Conservation (phyloP, 2,888 invertebrate genomes). For the Ochropleura leucogaster region DNA sequence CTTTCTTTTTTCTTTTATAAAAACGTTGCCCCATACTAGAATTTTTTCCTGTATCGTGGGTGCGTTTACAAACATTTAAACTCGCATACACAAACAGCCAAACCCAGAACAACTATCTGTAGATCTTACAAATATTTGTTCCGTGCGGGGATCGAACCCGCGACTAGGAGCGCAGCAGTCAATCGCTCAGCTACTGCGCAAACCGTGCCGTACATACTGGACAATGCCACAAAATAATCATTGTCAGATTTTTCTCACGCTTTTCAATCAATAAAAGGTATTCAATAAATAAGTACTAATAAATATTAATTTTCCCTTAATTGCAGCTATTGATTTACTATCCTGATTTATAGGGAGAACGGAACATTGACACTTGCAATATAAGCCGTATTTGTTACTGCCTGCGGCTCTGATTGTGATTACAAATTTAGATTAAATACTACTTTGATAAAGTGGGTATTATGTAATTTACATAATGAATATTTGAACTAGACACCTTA, state of each 20-base stretch:
- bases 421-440: conserved; percentile 62
- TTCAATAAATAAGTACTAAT: conserved; percentile 19
- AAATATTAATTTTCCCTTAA: conserved; percentile 57
- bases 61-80: no score
- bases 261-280: neutral
- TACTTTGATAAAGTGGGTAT: conserved; percentile 56
- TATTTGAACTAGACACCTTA: conserved; percentile 36
- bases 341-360: conserved; percentile 65
- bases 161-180: no score
- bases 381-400: conserved; percentile 55
- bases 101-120: no score
- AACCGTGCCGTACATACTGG: no score
- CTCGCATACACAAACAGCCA: no score
- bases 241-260: neutral
- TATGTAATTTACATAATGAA: conserved; percentile 49
- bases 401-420: conserved; percentile 51
- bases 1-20: no score
- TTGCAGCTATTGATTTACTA: conserved; percentile 46
- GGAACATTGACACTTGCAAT: conserved; percentile 56
- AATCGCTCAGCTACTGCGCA: no score
- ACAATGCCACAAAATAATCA: neutral
- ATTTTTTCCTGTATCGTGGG: no score
- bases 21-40: no score
- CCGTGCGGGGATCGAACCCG: no score
- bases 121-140: no score